Conservation (phyloP, 2,797 vertebrate genomes). For the Hemibagrus guttatus region DNA sequence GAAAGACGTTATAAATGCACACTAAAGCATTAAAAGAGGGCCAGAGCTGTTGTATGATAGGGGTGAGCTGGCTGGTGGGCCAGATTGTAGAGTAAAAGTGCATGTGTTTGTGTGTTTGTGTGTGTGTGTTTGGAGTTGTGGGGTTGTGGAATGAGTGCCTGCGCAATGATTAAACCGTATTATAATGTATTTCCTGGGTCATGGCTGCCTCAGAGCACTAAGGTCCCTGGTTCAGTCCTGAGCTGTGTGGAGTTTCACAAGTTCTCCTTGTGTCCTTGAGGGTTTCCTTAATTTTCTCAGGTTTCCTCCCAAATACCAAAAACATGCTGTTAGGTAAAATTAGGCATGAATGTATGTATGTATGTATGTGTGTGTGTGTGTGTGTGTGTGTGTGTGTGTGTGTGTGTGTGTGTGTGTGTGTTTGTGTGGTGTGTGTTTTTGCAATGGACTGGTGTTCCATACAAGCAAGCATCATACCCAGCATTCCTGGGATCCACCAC, state of each 20-base stretch:
- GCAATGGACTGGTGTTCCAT: not conserved
- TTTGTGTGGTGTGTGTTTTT: not conserved
- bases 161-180: not conserved
- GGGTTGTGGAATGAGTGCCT: constrained; percentile 48
- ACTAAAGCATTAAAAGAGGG: not conserved
- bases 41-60: no score
- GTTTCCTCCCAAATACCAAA: constrained; percentile 5
- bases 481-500: constrained; percentile 7
- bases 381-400: not conserved
- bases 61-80: no score
- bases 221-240: not conserved
- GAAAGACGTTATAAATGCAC: not conserved
- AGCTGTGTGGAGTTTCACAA: not conserved
- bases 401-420: no score
- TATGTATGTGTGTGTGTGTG: not conserved
- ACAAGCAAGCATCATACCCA: not conserved
- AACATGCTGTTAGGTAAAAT: not conserved
- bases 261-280: not conserved
- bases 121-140: no score
- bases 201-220: not conserved
- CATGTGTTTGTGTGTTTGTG: no score
- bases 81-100: no score
- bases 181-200: not conserved
- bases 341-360: not conserved
- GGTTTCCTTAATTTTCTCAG: not conserved